Evolutionary conservation across 2,888 invertebrate species (phyloP), one percentile per base, ranked within the genome.

Genomic region (Thymelicus sylvestris): DNA sequence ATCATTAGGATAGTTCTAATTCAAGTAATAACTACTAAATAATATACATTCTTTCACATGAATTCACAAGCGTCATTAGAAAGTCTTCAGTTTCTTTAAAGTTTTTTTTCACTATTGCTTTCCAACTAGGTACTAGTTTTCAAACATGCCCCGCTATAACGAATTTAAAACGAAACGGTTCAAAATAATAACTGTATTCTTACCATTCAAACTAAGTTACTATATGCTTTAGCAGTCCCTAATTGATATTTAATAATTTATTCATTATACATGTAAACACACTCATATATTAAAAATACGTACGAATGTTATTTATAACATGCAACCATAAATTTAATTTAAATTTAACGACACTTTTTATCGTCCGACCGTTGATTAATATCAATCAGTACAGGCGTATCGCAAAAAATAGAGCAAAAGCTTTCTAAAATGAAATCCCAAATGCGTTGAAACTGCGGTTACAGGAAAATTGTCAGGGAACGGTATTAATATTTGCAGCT

Each of bases 341-440:
- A 44, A 59, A 69, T 69, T 59, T 55, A 44, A 64, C 63, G 52
- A 69, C 47, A 55, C 10, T 63, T 68, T 69, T 69, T 48, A 59
- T 41, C 31, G 39, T 48, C 64, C 48, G n/a, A 15, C 57, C 64
- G 57, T 44, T 69, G 69, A 69, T 69, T 69, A 61, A 69, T 69
- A 69, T 69, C 69, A 69, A 69, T 69, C 59, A 64, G 64, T 48
- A 55, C 52, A 13, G 62, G 12, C 47, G n/a, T 65, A 38, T 39
- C 41, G 55, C 38, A 63, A 69, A 69, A 69, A 69, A 64, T 63
- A 59, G 41, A 69, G 64, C 55, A 52, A 55, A 68, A 57, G 38
- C 62, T 38, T 47, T 63, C 64, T 44, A 48, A 69, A 69, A 69
- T 69, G 57, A 69, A 70, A 60, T 70, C 44, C 50, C 69, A 60